Evolutionary conservation across 1,140 invertebrate genomes (phyloP).

Genomic region (Gerris buenoi): DNA sequence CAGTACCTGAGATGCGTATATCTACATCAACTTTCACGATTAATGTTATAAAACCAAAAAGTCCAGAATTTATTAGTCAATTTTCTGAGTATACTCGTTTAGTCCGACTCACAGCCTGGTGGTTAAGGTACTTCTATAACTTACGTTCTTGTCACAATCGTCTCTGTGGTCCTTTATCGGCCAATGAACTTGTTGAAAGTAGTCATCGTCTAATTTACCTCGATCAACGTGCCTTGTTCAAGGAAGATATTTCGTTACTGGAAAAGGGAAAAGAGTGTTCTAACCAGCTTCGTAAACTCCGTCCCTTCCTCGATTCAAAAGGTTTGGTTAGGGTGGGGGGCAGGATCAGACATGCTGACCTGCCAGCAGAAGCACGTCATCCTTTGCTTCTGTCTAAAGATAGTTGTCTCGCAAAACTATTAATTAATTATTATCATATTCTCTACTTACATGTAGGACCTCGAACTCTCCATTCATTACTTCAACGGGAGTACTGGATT

Average conservation of each 20-base stretch:
- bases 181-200: background rate
- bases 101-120: too few relatives aligned
- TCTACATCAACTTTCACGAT: too few relatives aligned
- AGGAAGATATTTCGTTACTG: background rate
- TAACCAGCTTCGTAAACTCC: slow-evolving; percentile 11
- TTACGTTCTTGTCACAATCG: too few relatives aligned
- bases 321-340: slow-evolving; percentile 29
- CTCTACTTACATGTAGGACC: slow-evolving; percentile 26
- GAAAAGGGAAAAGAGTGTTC: background rate
- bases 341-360: slow-evolving; percentile 23
- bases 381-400: slow-evolving; percentile 25
- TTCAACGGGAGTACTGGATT: slow-evolving; percentile 24
- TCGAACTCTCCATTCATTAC: slow-evolving; percentile 19
- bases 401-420: slow-evolving; percentile 19
- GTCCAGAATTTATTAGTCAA: too few relatives aligned
- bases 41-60: too few relatives aligned
- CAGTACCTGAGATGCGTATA: too few relatives aligned
- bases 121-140: too few relatives aligned
- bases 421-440: slow-evolving; percentile 21
- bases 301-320: slow-evolving; percentile 27
- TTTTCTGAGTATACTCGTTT: too few relatives aligned
- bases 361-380: slow-evolving; percentile 27
- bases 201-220: background rate
- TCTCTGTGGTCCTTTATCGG: too few relatives aligned
- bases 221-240: background rate